Evolutionary conservation across 2,113 vertebrate genomes (phyloP).

Genomic region (Platichthys flesus): DNA sequence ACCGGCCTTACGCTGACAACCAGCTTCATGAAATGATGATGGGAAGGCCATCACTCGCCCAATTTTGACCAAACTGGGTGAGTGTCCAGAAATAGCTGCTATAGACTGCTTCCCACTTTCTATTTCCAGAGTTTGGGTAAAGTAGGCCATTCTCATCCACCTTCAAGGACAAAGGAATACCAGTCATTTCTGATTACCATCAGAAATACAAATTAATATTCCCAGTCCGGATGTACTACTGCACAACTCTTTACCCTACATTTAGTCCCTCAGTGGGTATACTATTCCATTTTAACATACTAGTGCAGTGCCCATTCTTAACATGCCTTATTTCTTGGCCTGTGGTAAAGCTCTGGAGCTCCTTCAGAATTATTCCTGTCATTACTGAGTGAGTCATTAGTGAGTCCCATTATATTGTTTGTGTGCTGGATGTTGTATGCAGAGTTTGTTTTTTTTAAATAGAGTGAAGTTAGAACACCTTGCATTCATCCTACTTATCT

Average conservation of each 20-base stretch:
- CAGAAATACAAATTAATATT: not conserved
- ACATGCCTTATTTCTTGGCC: too few relatives aligned
- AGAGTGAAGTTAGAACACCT: too few relatives aligned
- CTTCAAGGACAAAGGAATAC: accelerated
- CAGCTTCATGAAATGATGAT: slow-evolving; percentile 5
- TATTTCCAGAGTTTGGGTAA: slow-evolving; percentile 23
- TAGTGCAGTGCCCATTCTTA: too few relatives aligned
- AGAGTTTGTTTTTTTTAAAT: too few relatives aligned
- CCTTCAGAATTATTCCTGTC: too few relatives aligned
- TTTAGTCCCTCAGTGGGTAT: not conserved
- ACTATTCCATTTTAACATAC: not conserved
- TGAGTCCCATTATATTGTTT: too few relatives aligned
- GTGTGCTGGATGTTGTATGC: too few relatives aligned
- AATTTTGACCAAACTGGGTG: slow-evolving; percentile 41
- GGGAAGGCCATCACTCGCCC: slow-evolving; percentile 5
- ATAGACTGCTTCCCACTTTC: slow-evolving; percentile 30
- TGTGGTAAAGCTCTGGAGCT: too few relatives aligned
- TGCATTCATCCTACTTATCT: too few relatives aligned
- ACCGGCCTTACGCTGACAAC: too few relatives aligned
- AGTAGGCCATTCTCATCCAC: slow-evolving; percentile 23
- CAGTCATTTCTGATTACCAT: not conserved
- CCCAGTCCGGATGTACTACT: not conserved
- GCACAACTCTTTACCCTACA: not conserved
- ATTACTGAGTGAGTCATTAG: too few relatives aligned
- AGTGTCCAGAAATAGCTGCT: slow-evolving; percentile 51